These are phyloP conservation scores for Minunthozetes semirufus DNA, from an alignment of 2,888 invertebrate genomes.

Conservation along the genomic window DNA sequence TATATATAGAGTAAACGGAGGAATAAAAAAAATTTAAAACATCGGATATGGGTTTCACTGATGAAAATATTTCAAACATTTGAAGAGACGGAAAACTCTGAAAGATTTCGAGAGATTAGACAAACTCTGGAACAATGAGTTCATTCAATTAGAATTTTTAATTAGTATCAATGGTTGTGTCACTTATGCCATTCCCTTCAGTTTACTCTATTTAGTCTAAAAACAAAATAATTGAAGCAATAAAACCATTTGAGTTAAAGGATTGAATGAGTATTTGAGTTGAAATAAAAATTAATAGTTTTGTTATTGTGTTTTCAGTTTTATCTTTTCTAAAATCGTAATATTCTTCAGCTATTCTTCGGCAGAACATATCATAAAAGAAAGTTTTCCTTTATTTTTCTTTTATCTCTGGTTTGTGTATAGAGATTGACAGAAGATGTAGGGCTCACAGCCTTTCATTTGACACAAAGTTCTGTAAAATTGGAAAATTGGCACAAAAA, in stretches of 20 bases:
- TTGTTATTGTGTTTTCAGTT: not conserved
- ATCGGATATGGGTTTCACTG: not conserved
- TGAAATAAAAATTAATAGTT: conserved; percentile 7
- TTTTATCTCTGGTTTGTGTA: not conserved
- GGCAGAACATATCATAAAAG: not conserved
- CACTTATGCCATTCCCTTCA: too few species aligned
- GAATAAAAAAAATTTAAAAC: not conserved
- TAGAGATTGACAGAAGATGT: not conserved
- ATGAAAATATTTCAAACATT: not conserved
- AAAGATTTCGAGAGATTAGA: not conserved
- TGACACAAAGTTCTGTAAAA: not conserved
- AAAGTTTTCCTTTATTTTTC: not conserved
- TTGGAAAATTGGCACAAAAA: not conserved
- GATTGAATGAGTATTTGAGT: not conserved
- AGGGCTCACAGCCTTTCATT: not conserved
- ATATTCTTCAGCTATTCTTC: not conserved
- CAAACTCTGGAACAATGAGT: not conserved
- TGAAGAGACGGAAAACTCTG: not conserved
- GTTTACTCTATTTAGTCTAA: too few species aligned
- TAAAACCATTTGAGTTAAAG: not conserved
- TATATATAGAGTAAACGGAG: not conserved
- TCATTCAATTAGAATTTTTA: not conserved
- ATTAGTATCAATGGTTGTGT: too few species aligned
- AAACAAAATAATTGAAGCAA: not conserved
- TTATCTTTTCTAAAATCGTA: not conserved